Evolutionary conservation across 2,888 invertebrate species (phyloP).

Genomic region (Dicycla oo): DNA sequence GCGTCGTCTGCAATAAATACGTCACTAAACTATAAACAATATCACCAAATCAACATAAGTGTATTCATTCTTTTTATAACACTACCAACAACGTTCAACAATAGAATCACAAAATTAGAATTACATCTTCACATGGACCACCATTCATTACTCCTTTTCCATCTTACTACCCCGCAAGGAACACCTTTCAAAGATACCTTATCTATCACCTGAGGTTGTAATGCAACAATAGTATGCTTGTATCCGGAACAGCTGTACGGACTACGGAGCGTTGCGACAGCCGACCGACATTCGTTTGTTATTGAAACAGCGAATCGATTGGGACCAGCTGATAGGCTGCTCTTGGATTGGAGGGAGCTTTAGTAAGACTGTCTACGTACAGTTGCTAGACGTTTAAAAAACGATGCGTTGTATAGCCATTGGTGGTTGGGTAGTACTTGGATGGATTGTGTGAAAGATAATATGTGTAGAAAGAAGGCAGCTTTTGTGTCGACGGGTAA

Average conservation of each 20-base stretch:
- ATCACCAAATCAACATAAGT: no score
- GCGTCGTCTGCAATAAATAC: no score
- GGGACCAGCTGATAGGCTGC: constrained; percentile 45
- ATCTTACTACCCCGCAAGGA: not conserved
- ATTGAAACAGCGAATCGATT: constrained; percentile 52
- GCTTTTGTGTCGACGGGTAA: no score
- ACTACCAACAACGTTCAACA: no score
- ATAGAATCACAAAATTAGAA: no score
- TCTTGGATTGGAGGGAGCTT: constrained; percentile 19
- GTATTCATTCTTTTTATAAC: no score
- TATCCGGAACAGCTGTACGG: constrained; percentile 53
- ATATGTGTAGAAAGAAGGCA: not conserved
- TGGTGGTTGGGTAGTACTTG: not conserved
- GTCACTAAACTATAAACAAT: no score
- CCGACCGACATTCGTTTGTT: constrained; percentile 58
- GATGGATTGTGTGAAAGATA: not conserved
- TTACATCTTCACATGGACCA: not conserved
- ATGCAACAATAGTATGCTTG: constrained; percentile 37
- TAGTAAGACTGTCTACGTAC: constrained; percentile 12
- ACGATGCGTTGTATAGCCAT: not conserved
- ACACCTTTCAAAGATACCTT: constrained; percentile 1
- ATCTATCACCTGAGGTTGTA: constrained; percentile 44
- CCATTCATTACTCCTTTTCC: not conserved
- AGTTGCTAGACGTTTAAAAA: not conserved
- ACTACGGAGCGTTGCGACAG: constrained; percentile 34